Percentiles rank a stretch among this genome's conserved stretches.
phyloP scores from a whole-genome alignment of 2,888 invertebrate genomes.

The Pyrrhia umbra region DNA sequence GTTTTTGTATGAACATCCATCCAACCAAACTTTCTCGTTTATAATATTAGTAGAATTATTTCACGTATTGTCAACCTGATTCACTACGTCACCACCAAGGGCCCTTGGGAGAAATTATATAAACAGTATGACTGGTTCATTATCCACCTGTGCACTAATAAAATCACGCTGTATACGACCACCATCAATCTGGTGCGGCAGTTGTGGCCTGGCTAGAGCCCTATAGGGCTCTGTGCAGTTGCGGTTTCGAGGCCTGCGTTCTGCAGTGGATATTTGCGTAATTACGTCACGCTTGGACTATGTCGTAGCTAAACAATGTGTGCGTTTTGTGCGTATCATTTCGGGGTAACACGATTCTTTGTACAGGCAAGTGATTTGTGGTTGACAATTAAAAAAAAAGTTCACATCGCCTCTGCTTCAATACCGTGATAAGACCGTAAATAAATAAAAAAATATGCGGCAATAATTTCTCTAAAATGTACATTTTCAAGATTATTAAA shows the following conservation, averaged over 20 bases:
- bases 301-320: conserved; percentile 4
- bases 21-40: too few relatives aligned
- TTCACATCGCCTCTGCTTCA: too few relatives aligned
- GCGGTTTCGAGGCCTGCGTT: conserved; percentile 31
- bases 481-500: too few relatives aligned
- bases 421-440: too few relatives aligned
- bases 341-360: background rate
- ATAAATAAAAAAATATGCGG: too few relatives aligned
- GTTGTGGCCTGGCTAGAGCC: conserved; percentile 11
- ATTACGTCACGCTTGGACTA: conserved; percentile 22
- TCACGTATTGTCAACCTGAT: too few relatives aligned
- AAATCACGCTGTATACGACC: conserved; percentile 33
- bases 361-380: background rate
- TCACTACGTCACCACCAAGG: background rate
- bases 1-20: too few relatives aligned
- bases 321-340: background rate
- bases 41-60: too few relatives aligned
- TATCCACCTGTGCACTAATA: conserved; percentile 20
- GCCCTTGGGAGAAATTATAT: conserved; percentile 5
- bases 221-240: conserved; percentile 13
- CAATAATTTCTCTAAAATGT: too few relatives aligned
- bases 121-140: background rate
- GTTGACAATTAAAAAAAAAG: background rate
- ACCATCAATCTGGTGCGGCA: conserved; percentile 24
- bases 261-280: conserved; percentile 33